Percentiles rank a stretch among this genome's conserved stretches.
These are phyloP conservation scores for Hycleus phaleratus DNA, from an alignment of 1,140 invertebrate species.

Conservation along the genomic window DNA sequence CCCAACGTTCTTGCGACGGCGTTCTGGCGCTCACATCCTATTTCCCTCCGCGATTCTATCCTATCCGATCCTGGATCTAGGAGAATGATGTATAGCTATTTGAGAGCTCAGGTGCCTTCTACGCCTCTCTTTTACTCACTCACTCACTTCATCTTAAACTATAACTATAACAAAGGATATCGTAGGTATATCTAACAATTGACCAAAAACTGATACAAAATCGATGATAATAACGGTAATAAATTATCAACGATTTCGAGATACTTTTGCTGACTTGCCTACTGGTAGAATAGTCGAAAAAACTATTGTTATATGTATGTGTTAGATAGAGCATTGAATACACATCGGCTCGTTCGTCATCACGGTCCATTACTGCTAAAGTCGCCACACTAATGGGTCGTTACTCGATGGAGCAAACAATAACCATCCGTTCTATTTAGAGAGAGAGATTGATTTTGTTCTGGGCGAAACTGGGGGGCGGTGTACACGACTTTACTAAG, in stretches of 20 bases:
- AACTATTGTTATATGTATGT: too few relatives aligned
- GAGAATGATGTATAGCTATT: slow-evolving; percentile 39
- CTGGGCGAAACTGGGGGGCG: not conserved
- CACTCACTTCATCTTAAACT: not conserved
- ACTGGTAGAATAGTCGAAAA: too few relatives aligned
- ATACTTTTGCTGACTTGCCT: too few relatives aligned
- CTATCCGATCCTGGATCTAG: slow-evolving; percentile 35
- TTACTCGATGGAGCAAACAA: slow-evolving; percentile 24
- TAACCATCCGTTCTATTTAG: slow-evolving; percentile 34
- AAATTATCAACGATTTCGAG: too few relatives aligned
- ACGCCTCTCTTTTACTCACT: not conserved
- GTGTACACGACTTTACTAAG: slow-evolving; percentile 3
- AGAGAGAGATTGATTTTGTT: slow-evolving; percentile 31
- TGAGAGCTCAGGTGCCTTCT: slow-evolving; percentile 24
- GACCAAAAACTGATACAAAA: too few relatives aligned
- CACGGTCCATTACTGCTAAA: slow-evolving; percentile 28
- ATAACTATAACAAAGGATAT: not conserved
- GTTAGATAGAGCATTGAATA: too few relatives aligned
- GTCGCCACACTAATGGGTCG: slow-evolving; percentile 24
- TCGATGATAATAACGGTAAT: too few relatives aligned
- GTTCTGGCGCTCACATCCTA: slow-evolving; percentile 30
- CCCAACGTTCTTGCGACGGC: slow-evolving; percentile 13
- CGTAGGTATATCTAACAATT: too few relatives aligned
- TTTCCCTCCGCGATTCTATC: slow-evolving; percentile 32
- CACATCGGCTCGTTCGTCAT: slow-evolving; percentile 15